These are phyloP conservation scores for Omphaloscelis lunosa DNA, from an alignment of 2,888 invertebrate genomes.

Conservation along the genomic window DNA sequence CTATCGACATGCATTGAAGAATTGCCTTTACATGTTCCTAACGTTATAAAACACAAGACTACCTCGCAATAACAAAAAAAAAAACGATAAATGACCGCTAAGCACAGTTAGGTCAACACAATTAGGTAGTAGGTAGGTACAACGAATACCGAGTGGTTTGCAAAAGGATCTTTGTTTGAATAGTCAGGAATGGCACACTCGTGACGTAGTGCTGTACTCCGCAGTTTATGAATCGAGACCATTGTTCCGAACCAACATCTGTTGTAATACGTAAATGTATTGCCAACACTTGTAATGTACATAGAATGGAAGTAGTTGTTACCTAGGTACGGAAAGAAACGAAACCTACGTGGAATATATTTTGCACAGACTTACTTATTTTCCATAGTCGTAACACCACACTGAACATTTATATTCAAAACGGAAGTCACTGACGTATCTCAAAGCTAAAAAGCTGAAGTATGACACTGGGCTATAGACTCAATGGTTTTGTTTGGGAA, in stretches of 20 bases:
- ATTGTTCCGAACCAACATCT: conserved; percentile 62
- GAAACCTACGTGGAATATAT: neutral
- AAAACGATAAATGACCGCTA: neutral
- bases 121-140: neutral
- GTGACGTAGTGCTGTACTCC: conserved; percentile 49
- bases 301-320: neutral
- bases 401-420: neutral
- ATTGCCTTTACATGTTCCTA: too few relatives aligned
- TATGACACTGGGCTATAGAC: neutral
- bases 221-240: conserved; percentile 62
- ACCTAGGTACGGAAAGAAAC: neutral
- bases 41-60: conserved; percentile 6
- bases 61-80: neutral
- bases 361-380: neutral
- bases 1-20: too few relatives aligned
- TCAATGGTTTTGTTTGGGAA: neutral
- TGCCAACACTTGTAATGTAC: conserved; percentile 43
- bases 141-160: conserved; percentile 31
- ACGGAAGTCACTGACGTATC: neutral
- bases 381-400: neutral
- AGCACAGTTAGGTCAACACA: conserved; percentile 21
- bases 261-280: conserved; percentile 61
- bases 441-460: neutral
- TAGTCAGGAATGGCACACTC: conserved; percentile 42
- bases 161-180: conserved; percentile 60